Evolutionary conservation across 1,140 invertebrate genomes (phyloP).

Genomic region (Drosophila athabasca): DNA sequence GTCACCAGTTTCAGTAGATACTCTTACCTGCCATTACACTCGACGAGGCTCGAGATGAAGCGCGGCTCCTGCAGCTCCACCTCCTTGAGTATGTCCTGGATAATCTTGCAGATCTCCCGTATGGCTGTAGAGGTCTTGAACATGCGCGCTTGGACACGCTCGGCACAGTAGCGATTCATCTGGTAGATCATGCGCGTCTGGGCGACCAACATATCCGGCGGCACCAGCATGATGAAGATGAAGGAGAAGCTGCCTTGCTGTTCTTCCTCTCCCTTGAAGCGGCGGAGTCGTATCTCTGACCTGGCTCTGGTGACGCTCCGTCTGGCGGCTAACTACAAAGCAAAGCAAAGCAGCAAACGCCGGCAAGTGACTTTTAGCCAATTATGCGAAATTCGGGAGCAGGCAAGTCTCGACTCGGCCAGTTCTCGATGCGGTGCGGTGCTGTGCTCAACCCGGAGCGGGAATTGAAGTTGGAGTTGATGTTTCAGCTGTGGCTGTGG

Average conservation of each 20-base stretch:
- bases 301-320: slow-evolving; percentile 29
- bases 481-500: not conserved
- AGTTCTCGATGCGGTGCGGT: too few species aligned
- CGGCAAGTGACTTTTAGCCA: slow-evolving; percentile 42
- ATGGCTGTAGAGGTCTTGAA: slow-evolving; percentile 93
- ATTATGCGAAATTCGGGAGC: slow-evolving; percentile 60
- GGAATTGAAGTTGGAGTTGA: slow-evolving; percentile 5
- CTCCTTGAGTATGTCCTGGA: slow-evolving; percentile 97
- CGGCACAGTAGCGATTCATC: slow-evolving; percentile 96
- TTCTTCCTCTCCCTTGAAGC: not conserved
- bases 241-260: not conserved
- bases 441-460: too few species aligned
- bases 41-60: slow-evolving; percentile 94
- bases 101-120: slow-evolving; percentile 95
- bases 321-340: slow-evolving; percentile 61
- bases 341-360: slow-evolving; percentile 25
- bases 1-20: too few species aligned
- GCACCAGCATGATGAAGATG: slow-evolving; percentile 86
- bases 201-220: slow-evolving; percentile 93
- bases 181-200: slow-evolving; percentile 96
- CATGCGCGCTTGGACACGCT: slow-evolving; percentile 94
- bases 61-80: slow-evolving; percentile 98
- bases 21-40: slow-evolving; percentile 86
- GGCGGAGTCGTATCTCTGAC: not conserved
- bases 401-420: not conserved